These are phyloP conservation scores for Poeciliopsis retropinna DNA, from an alignment of 2,113 vertebrate genomes.

Conservation along the genomic window DNA sequence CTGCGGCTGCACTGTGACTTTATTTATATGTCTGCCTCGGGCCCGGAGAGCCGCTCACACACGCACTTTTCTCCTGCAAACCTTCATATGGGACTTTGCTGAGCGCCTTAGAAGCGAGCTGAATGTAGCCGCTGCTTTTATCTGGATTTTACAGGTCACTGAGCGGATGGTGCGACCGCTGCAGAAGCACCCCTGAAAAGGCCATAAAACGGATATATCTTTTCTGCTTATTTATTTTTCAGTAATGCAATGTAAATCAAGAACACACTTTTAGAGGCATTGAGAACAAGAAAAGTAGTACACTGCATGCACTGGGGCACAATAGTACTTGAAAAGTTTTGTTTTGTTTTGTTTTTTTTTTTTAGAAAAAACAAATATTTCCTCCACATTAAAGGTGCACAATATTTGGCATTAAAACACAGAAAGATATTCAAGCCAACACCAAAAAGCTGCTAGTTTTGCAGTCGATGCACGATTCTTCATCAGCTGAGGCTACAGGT, in stretches of 20 bases:
- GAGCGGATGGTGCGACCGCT: slow-evolving; percentile 6
- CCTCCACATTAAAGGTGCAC: slow-evolving; percentile 76
- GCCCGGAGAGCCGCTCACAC: slow-evolving; percentile 42
- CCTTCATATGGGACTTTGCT: slow-evolving; percentile 37
- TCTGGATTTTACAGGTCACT: slow-evolving; percentile 25
- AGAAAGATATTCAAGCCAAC: slow-evolving; percentile 58
- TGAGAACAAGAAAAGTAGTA: slow-evolving; percentile 68
- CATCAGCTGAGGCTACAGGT: slow-evolving; percentile 63
- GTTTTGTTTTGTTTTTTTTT: too few species aligned
- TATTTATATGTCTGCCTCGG: slow-evolving; percentile 66
- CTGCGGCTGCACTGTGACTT: slow-evolving; percentile 73
- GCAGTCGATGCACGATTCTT: slow-evolving; percentile 66
- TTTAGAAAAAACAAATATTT: slow-evolving; percentile 51
- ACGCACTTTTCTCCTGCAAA: slow-evolving; percentile 31
- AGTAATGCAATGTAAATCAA: slow-evolving; percentile 79
- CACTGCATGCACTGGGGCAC: slow-evolving; percentile 78
- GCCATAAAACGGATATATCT: slow-evolving; percentile 13
- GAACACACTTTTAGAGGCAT: slow-evolving; percentile 72
- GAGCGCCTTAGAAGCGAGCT: slow-evolving; percentile 28
- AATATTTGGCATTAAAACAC: slow-evolving; percentile 81
- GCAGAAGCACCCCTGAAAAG: not conserved
- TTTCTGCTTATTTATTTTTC: slow-evolving; percentile 70
- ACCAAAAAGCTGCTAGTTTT: slow-evolving; percentile 55
- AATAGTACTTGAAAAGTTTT: slow-evolving; percentile 69
- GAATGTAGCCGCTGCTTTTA: slow-evolving; percentile 26